A percentile compares a stretch with the other conserved stretches of the same genome.
Evolutionary conservation across 2,113 vertebrate genomes (phyloP).

Genomic region (Podiceps cristatus): DNA sequence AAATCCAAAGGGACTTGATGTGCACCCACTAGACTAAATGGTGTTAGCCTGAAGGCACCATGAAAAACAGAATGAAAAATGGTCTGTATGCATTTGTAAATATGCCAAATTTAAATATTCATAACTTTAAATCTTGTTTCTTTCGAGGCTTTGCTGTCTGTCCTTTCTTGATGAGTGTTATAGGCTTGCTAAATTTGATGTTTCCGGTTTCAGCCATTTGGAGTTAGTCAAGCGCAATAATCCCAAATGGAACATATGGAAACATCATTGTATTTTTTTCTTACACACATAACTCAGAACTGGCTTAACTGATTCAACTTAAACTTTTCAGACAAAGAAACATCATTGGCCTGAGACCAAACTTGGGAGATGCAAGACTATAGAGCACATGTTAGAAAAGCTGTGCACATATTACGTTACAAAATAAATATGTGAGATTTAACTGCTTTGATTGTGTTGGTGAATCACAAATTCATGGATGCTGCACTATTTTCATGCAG

Average conservation of each 20-base stretch:
- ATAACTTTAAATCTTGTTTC: neutral
- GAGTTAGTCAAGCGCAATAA: neutral
- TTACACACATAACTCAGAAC: neutral
- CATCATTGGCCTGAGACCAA: neutral
- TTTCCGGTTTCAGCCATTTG: constrained; percentile 4
- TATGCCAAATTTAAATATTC: constrained; percentile 20
- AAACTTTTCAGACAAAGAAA: neutral
- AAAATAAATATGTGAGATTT: neutral
- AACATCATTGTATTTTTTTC: neutral
- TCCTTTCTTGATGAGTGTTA: neutral
- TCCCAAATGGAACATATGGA: constrained; percentile 2
- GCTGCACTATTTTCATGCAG: neutral
- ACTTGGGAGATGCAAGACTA: neutral
- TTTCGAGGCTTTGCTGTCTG: neutral
- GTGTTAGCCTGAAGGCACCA: neutral
- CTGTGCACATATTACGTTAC: neutral
- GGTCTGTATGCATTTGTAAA: neutral
- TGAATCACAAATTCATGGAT: neutral
- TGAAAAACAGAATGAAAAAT: constrained; percentile 15
- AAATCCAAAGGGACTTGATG: neutral
- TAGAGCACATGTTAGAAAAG: neutral
- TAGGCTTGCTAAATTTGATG: neutral
- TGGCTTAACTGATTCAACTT: neutral
- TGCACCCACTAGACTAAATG: neutral
- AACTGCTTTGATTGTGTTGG: neutral